Base-by-base conservation (phyloP, 2,797 vertebrate species). In the Gobio occitaniae region DNA sequence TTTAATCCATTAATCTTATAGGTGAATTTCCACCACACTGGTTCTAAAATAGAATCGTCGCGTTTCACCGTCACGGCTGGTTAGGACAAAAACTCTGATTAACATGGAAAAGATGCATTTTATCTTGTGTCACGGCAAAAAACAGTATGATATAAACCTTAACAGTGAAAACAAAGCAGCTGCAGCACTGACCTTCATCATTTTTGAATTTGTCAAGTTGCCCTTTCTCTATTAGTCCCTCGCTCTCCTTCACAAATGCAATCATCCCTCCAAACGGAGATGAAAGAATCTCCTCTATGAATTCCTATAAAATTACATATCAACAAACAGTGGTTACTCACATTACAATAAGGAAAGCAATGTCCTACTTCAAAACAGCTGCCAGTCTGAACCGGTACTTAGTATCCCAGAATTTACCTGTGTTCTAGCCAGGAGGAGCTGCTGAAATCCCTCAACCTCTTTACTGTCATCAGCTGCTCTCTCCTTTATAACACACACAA, bases 361-460 rank as follows among this genome's bases (percentile, higher is more conserved):
- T 32, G 2, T 32, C 6, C 25, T 38, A 59, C 48, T 36, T 19
- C 17, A 74, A 71, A 25, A 71, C 12, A 48, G 11, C 11, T 47
- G 38, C 17, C 38, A 59, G 9, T 61, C 11, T 47, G 15, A 29
- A 29, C 48, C 21, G 17, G 8, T 17, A 15, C n/a, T 54, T 32
- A 36, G 78, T 82, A 76, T 71, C 83, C 78, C 83, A 78, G 36
- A 48, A 63, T 29, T 16, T 63, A 70, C 63, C 29, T 77, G 74
- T 8, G 32, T 83, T 71, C 66, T 59, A 32, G 97, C 97, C 36
- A 95, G 92, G 0, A 98, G 96, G 47, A 98, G 94, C 93, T 98
- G 97, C 90, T 98, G 97, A 90, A 98, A 98, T 6, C 97, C 95
- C 32, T 98, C 97, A 78, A 97, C 97, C 88, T 98, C 97, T 59